These are phyloP conservation scores for Varanus salvator DNA, from an alignment of 2,113 vertebrate species.

Conservation along the genomic window DNA sequence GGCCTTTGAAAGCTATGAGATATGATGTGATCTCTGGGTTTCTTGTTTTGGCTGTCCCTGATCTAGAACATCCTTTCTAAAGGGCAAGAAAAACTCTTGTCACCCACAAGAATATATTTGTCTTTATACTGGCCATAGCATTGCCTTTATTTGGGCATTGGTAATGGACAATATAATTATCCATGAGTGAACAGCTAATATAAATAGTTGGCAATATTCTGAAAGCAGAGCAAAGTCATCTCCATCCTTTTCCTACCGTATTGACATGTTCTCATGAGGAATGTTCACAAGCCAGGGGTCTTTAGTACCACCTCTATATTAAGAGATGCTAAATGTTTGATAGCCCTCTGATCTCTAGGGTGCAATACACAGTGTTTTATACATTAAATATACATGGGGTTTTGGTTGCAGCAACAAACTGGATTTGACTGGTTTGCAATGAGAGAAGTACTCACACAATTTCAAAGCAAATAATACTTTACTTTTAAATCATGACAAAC, in stretches of 20 bases:
- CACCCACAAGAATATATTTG: neutral
- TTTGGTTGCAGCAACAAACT: constrained; percentile 68
- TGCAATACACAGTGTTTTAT: constrained; percentile 66
- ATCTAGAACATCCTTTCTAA: neutral
- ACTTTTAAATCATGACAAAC: constrained; percentile 70
- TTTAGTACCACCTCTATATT: constrained; percentile 70
- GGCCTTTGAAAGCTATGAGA: neutral
- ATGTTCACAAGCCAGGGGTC: constrained; percentile 66
- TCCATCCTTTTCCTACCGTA: constrained; percentile 62
- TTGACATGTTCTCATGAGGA: constrained; percentile 68
- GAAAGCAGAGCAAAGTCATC: constrained; percentile 46
- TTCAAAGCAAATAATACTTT: constrained; percentile 59
- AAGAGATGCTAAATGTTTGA: constrained; percentile 75
- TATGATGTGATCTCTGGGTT: neutral
- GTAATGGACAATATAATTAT: constrained; percentile 44
- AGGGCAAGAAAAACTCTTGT: neutral
- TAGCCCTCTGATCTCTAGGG: constrained; percentile 69
- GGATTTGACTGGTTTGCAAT: constrained; percentile 61
- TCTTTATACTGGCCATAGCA: neutral
- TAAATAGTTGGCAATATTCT: constrained; percentile 47
- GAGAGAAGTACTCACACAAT: constrained; percentile 67
- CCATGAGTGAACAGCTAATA: constrained; percentile 61
- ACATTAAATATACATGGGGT: constrained; percentile 71
- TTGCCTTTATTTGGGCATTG: constrained; percentile 46
- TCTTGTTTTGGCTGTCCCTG: neutral